Evolutionary conservation across 2,797 vertebrate genomes (phyloP).

Genomic region (Gorsachius magnificus): DNA sequence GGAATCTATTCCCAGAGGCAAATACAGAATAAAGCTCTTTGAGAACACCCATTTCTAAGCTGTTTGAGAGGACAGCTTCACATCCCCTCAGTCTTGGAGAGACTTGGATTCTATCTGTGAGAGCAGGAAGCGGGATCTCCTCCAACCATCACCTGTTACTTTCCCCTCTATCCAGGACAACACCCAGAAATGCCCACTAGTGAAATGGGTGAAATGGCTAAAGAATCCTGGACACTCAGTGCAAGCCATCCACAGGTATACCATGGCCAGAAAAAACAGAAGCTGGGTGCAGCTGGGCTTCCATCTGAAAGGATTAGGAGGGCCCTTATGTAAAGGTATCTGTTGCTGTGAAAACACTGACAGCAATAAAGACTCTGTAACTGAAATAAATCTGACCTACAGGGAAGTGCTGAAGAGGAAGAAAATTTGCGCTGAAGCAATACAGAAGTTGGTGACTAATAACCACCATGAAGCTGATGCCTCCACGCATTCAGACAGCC

Average conservation of each 20-base stretch:
- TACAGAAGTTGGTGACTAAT: not conserved
- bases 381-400: not conserved
- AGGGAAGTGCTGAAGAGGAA: not conserved
- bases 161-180: not conserved
- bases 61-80: not conserved
- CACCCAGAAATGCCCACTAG: not conserved
- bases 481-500: not conserved
- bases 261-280: not conserved
- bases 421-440: not conserved
- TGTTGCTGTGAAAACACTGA: not conserved
- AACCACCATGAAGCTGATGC: not conserved
- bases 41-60: not conserved
- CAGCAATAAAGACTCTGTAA: not conserved
- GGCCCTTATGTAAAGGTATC: not conserved
- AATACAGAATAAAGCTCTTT: not conserved
- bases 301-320: not conserved
- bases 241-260: not conserved
- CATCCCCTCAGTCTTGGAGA: not conserved
- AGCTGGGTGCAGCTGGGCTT: not conserved
- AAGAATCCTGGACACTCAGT: not conserved
- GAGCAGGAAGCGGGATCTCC: not conserved
- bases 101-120: not conserved
- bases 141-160: not conserved
- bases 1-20: not conserved
- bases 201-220: not conserved